Percentiles rank a stretch among this genome's conserved stretches.
Conservation (phyloP, 1,140 invertebrate genomes). For the Bilobella aurantiaca region DNA sequence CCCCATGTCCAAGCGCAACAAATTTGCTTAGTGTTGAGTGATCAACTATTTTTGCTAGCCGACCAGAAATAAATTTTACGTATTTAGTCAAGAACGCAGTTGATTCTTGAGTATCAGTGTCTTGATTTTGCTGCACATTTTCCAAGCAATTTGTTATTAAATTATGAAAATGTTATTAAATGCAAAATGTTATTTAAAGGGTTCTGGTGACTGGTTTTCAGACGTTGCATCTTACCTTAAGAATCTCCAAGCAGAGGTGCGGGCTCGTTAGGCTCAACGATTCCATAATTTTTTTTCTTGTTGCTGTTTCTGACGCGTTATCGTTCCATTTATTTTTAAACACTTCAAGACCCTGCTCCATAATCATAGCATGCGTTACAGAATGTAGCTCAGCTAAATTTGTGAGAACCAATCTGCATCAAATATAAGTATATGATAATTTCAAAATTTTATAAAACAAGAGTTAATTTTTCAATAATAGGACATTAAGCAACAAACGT, state of each 20-base stretch:
- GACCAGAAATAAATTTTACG: background rate
- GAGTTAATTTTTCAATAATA: background rate
- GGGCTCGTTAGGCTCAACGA: background rate
- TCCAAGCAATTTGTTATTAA: background rate
- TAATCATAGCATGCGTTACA: background rate
- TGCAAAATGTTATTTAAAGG: background rate
- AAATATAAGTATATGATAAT: background rate
- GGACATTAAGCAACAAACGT: too few relatives aligned
- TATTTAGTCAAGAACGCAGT: background rate
- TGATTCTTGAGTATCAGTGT: background rate
- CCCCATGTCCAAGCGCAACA: background rate
- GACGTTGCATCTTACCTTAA: too few relatives aligned
- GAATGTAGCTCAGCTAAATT: slow-evolving; percentile 2
- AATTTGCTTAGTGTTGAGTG: background rate
- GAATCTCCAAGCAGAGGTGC: background rate
- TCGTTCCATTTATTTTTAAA: background rate
- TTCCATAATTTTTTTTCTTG: background rate
- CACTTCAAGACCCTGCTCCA: background rate
- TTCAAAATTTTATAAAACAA: background rate
- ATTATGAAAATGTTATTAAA: background rate
- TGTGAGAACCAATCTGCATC: background rate
- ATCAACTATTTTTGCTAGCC: background rate
- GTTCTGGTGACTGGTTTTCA: background rate
- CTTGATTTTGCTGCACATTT: background rate
- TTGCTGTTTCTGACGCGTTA: background rate